phyloP scores from a whole-genome alignment of 1,140 invertebrate genomes.

The Muscidifurax raptorellus region DNA sequence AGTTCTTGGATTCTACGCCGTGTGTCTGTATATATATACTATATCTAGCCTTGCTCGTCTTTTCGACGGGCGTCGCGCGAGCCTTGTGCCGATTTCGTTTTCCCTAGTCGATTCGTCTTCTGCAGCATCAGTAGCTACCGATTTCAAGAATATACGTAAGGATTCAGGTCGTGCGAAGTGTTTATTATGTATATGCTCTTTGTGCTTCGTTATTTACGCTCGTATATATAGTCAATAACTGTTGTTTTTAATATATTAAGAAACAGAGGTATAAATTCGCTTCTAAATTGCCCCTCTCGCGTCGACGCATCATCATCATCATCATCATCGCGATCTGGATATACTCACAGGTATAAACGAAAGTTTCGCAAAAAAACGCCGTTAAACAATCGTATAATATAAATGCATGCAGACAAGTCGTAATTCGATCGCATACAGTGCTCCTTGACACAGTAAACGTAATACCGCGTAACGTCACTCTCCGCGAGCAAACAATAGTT shows the following conservation, averaged over 20 bases:
- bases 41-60: not conserved
- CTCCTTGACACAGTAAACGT: slow-evolving; percentile 37
- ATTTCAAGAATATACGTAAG: too few relatives aligned
- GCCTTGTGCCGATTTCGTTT: not conserved
- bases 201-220: too few relatives aligned
- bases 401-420: not conserved
- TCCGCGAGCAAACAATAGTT: not conserved
- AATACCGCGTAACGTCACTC: not conserved
- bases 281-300: not conserved
- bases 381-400: not conserved
- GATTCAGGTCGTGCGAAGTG: too few relatives aligned
- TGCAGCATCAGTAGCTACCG: not conserved
- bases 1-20: too few relatives aligned
- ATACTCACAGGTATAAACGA: too few relatives aligned
- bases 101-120: not conserved
- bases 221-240: not conserved
- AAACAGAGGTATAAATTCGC: not conserved
- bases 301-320: not conserved
- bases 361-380: not conserved
- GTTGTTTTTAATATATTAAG: not conserved
- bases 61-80: not conserved
- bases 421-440: slow-evolving; percentile 33
- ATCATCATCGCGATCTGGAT: too few relatives aligned
- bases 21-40: too few relatives aligned
- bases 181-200: too few relatives aligned